Percentiles rank a stretch among this genome's conserved stretches.
Conservation (phyloP, 1,140 invertebrate genomes). For the Drosophila sulfurigaster region DNA sequence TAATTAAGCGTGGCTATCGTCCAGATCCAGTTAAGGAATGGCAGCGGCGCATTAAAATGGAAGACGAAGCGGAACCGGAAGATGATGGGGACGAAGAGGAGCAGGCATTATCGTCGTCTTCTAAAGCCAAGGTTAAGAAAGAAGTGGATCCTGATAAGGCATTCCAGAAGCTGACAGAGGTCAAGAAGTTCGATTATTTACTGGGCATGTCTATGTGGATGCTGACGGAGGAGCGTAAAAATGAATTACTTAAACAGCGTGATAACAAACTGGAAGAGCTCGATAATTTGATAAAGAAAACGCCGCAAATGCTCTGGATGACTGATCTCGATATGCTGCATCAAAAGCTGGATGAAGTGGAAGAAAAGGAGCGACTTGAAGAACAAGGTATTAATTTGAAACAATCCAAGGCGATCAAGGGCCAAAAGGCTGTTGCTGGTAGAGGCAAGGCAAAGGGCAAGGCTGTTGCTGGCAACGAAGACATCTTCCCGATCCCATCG, state of each 20-base stretch:
- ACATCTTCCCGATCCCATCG: slow-evolving; percentile 71
- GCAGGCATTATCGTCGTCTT: slow-evolving; percentile 21
- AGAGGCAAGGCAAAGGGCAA: slow-evolving; percentile 63
- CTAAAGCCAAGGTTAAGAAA: slow-evolving; percentile 84
- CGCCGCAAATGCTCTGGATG: slow-evolving; percentile 93
- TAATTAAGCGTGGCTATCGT: slow-evolving; percentile 94
- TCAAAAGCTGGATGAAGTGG: slow-evolving; percentile 89
- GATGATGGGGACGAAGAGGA: slow-evolving; percentile 86
- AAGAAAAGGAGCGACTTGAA: slow-evolving; percentile 89
- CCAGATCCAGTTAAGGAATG: slow-evolving; percentile 97
- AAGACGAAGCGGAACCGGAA: slow-evolving; percentile 86
- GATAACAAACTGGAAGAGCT: slow-evolving; percentile 93
- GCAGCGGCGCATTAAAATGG: slow-evolving; percentile 90
- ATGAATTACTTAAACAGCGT: slow-evolving; percentile 94
- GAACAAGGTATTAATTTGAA: slow-evolving; percentile 86
- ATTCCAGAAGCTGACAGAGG: slow-evolving; percentile 87
- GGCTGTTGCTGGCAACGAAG: slow-evolving; percentile 37
- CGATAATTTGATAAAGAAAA: slow-evolving; percentile 89
- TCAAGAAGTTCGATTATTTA: slow-evolving; percentile 95
- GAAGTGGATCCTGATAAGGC: slow-evolving; percentile 87
- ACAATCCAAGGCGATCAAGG: slow-evolving; percentile 64
- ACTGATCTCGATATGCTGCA: slow-evolving; percentile 94
- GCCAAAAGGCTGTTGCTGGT: slow-evolving; percentile 43
- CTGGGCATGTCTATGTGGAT: slow-evolving; percentile 98
- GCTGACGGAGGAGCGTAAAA: slow-evolving; percentile 96